phyloP scores from a whole-genome alignment of 2,113 vertebrate genomes.

The Pomatorhinus ruficollis region DNA sequence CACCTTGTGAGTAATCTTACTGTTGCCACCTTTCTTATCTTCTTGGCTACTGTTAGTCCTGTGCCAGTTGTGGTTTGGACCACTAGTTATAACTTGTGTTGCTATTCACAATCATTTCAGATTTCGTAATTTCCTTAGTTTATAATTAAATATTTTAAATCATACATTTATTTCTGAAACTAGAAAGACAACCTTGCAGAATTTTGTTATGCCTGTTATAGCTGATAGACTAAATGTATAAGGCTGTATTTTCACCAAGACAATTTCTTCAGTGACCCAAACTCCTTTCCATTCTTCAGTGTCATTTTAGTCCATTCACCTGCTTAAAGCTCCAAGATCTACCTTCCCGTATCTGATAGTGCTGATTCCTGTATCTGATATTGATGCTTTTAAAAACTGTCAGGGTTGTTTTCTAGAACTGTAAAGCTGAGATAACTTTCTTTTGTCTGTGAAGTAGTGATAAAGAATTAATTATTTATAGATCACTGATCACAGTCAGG shows the following conservation, averaged over 20 bases:
- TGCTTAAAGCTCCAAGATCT: background rate
- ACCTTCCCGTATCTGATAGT: background rate
- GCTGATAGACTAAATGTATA: background rate
- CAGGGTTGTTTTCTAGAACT: background rate
- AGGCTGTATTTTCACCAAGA: background rate
- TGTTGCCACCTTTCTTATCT: background rate
- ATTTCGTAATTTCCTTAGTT: background rate
- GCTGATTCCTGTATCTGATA: background rate
- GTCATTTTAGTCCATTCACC: background rate
- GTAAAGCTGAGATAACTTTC: background rate
- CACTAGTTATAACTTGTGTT: background rate
- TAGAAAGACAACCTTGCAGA: background rate
- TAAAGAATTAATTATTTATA: background rate
- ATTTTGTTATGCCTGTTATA: background rate
- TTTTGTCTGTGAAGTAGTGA: background rate
- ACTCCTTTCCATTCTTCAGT: background rate
- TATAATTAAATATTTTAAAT: background rate
- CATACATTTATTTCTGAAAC: background rate
- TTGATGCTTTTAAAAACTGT: background rate
- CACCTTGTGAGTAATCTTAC: background rate
- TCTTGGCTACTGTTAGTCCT: background rate
- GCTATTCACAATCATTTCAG: background rate
- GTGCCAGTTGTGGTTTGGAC: background rate
- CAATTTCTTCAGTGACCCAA: background rate
- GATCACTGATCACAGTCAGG: background rate